A percentile compares a stretch with the other conserved stretches of the same genome.
These are phyloP conservation scores for Alectoris magna DNA, from an alignment of 2,797 vertebrate genomes.

Conservation along the genomic window DNA sequence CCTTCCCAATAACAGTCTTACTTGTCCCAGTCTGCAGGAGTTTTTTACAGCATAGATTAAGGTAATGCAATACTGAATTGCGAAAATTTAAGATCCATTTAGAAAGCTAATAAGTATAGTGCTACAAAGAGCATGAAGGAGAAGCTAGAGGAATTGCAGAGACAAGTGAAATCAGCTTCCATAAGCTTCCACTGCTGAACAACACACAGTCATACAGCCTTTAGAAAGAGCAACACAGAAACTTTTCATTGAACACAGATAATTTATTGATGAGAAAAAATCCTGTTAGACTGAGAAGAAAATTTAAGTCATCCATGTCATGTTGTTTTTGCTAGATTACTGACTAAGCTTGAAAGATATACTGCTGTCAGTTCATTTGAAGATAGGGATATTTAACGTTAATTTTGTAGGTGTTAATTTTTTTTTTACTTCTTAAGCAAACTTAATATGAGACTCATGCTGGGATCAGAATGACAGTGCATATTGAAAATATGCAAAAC, in stretches of 20 bases:
- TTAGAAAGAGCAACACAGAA: not conserved
- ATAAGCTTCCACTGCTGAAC: not conserved
- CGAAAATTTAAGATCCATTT: not conserved
- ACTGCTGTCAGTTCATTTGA: not conserved
- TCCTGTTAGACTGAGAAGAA: not conserved
- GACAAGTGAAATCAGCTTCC: not conserved
- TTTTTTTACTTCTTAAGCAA: slow-evolving; percentile 20
- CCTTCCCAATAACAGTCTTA: not conserved
- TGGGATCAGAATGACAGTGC: slow-evolving; percentile 1
- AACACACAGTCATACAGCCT: not conserved
- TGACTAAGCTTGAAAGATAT: not conserved
- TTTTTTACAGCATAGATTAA: not conserved
- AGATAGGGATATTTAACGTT: not conserved
- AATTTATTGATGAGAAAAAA: not conserved
- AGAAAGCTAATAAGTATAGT: not conserved
- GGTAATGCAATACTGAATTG: not conserved
- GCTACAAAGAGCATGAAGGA: not conserved
- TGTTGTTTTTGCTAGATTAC: not conserved
- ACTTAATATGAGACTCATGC: slow-evolving; percentile 1
- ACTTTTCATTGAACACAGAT: not conserved
- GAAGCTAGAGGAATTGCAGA: not conserved
- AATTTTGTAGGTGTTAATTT: not conserved
- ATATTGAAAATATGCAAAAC: slow-evolving; percentile 29
- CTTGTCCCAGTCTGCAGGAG: not conserved
- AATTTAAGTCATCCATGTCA: not conserved